Evolutionary conservation across 2,113 vertebrate species (phyloP), one percentile per base, ranked within the genome.

Genomic region (Thunnus maccoyii): DNA sequence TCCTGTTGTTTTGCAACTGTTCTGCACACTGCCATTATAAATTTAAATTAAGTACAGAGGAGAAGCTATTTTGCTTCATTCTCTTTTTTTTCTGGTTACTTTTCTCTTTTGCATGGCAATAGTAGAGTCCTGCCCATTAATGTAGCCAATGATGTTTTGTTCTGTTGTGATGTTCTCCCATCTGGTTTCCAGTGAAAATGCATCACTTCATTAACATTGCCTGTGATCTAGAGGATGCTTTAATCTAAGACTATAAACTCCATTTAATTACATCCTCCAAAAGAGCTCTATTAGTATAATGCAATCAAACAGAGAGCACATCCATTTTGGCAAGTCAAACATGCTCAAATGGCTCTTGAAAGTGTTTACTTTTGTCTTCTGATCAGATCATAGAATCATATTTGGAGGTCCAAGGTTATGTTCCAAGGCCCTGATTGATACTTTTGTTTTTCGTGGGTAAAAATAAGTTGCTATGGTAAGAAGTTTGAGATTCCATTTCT

Each of bases 241-340:
- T 95, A 95, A 95, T 96, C 94, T 95, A 94, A 91, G 86, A 93
- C 94, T 94, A 92, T 95, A 95, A 96, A 95, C 95, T 93, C 77
- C 73, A 92, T 87, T 95, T 95, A 95, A 95, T 95, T 95, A 93
- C 93, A 93, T 95, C 94, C 94, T 93, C 88, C 80, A 88, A 92
- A 93, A 91, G 75, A 89, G 80, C 88, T 91, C 84, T 87, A 92
- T 93, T 94, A 93, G 93, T 94, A 89, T 89, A 94, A 91, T 89
- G 87, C 91, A 92, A 94, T 92, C 93, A 92, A 92, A 93, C 82
- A 83, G 82, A 79, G 89, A 91, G 89, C 76, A 79, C 76, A 88
- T 90, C 82, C 87, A 92, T 92, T 93, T 91, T 90, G 83, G 82
- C 85, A 82, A 87, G 71, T 91, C 89, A 87, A 86, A 91, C 83